Evolutionary conservation across 2,888 invertebrate species (phyloP).

Genomic region (Athalia circularis): DNA sequence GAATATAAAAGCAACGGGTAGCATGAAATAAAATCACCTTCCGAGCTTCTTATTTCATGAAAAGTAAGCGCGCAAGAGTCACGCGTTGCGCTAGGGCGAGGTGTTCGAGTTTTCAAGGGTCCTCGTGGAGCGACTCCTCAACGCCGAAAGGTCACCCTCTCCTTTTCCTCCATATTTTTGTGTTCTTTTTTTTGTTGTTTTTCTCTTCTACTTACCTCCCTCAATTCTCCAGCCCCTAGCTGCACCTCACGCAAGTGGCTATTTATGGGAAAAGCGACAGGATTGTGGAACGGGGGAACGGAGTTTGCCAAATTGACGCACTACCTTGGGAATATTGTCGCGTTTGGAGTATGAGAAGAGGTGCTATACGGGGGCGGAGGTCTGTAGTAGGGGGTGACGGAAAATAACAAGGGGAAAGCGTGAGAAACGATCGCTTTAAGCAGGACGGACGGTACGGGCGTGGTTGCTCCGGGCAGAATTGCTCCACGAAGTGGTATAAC

Average conservation of each 20-base stretch:
- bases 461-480: background rate
- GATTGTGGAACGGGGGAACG: background rate
- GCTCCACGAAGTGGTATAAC: background rate
- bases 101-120: too few relatives aligned
- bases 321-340: slow-evolving; percentile 24
- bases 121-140: too few relatives aligned
- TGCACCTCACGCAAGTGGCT: too few relatives aligned
- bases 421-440: slow-evolving; percentile 40
- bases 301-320: background rate
- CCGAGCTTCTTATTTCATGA: too few relatives aligned
- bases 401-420: slow-evolving; percentile 21
- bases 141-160: background rate
- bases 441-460: slow-evolving; percentile 5
- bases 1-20: too few relatives aligned
- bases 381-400: background rate
- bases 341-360: background rate
- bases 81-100: too few relatives aligned
- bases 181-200: background rate
- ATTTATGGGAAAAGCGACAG: too few relatives aligned
- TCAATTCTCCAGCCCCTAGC: background rate
- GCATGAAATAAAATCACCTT: too few relatives aligned
- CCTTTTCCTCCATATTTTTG: background rate
- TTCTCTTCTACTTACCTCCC: background rate
- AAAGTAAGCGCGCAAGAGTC: too few relatives aligned
- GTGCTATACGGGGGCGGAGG: too few relatives aligned